Percentiles rank a stretch among this genome's conserved stretches.
phyloP scores from a whole-genome alignment of 2,888 invertebrate genomes.

The Malthinus flaveolus region DNA sequence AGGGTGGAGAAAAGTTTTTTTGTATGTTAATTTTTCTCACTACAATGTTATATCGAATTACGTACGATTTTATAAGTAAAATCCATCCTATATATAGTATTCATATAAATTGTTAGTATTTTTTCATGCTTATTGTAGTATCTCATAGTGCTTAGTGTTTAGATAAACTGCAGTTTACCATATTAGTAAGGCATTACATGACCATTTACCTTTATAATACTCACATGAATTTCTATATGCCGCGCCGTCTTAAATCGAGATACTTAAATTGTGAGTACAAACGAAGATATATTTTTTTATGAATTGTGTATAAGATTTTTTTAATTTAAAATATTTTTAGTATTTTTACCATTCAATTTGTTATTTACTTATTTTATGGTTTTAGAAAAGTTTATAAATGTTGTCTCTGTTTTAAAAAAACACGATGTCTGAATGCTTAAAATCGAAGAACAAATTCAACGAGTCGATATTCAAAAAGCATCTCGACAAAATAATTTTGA shows the following conservation, averaged over 20 bases:
- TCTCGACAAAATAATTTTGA: background rate
- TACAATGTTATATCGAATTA: background rate
- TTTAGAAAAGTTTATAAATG: slow-evolving; percentile 26
- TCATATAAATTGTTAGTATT: slow-evolving; percentile 21
- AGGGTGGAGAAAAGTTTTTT: slow-evolving; percentile 13
- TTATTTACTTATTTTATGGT: slow-evolving; percentile 22
- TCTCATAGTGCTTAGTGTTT: slow-evolving; percentile 42
- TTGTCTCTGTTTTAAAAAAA: slow-evolving; percentile 18
- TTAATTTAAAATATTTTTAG: slow-evolving; percentile 22
- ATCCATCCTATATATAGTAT: slow-evolving; percentile 9
- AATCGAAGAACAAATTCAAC: too few relatives aligned
- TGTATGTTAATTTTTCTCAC: too few relatives aligned
- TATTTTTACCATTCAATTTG: slow-evolving; percentile 22
- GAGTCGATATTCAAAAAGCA: too few relatives aligned
- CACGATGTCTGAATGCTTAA: background rate
- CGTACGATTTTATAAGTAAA: slow-evolving; percentile 5
- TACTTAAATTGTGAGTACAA: slow-evolving; percentile 25
- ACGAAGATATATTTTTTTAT: slow-evolving; percentile 20
- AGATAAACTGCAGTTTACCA: slow-evolving; percentile 52
- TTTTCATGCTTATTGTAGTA: slow-evolving; percentile 37
- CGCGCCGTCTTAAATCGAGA: background rate
- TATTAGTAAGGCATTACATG: slow-evolving; percentile 51
- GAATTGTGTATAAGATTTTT: slow-evolving; percentile 15
- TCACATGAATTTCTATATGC: slow-evolving; percentile 35
- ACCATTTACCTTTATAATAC: slow-evolving; percentile 51